phyloP scores from a whole-genome alignment of 2,888 invertebrate species.

The Noctua janthina region DNA sequence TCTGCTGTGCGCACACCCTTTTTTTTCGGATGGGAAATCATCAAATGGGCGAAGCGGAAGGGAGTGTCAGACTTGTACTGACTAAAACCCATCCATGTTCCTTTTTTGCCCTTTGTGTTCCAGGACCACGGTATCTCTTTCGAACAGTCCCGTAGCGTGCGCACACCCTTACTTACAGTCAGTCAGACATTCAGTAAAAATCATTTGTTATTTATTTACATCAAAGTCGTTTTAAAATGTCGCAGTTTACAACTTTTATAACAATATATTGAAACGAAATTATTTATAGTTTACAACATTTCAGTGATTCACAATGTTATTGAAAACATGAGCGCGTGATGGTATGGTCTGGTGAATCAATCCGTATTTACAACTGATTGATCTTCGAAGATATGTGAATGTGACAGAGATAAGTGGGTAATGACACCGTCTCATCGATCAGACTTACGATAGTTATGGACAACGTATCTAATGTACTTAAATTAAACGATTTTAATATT shows the following conservation, averaged over 20 bases:
- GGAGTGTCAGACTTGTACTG: too few species aligned
- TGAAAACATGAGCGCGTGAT: slow-evolving; percentile 23
- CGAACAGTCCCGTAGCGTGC: too few species aligned
- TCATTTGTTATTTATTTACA: neutral
- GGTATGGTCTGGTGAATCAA: slow-evolving; percentile 36
- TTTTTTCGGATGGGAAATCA: too few species aligned
- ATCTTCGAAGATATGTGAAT: slow-evolving; percentile 30
- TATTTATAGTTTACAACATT: slow-evolving; percentile 37
- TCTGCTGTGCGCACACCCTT: neutral
- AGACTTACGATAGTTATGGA: slow-evolving; percentile 19
- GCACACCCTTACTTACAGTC: neutral
- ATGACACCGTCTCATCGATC: slow-evolving; percentile 38
- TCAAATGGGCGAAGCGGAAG: too few species aligned
- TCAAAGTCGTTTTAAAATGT: slow-evolving; percentile 18
- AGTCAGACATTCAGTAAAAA: neutral
- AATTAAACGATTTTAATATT: too few species aligned
- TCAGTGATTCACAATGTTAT: slow-evolving; percentile 44
- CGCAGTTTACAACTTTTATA: slow-evolving; percentile 9
- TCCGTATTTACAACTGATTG: slow-evolving; percentile 8
- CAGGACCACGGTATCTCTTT: too few species aligned
- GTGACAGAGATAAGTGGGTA: slow-evolving; percentile 36
- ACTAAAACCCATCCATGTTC: too few species aligned
- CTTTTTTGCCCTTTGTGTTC: too few species aligned
- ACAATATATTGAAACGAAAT: slow-evolving; percentile 17
- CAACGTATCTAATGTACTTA: neutral